phyloP scores from a whole-genome alignment of 2,113 vertebrate genomes.

The Oenanthe melanoleuca region DNA sequence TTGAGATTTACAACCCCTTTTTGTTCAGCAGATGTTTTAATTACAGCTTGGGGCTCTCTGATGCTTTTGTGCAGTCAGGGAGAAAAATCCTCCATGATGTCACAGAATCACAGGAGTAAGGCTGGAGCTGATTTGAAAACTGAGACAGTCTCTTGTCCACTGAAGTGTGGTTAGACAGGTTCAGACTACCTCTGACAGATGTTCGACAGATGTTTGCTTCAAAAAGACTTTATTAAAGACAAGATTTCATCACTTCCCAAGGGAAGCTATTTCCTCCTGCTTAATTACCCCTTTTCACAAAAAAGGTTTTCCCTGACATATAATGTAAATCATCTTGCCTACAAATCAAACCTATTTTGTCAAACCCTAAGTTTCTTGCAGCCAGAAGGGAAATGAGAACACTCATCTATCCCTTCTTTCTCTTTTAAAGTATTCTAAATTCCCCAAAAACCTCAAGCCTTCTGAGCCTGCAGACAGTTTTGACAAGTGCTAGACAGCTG shows the following conservation, averaged over 20 bases:
- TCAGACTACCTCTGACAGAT: not conserved
- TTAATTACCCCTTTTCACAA: not conserved
- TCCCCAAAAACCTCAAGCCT: not conserved
- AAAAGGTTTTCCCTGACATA: not conserved
- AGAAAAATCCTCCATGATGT: not conserved
- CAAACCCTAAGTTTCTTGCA: not conserved
- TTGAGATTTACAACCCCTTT: not conserved
- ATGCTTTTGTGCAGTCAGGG: not conserved
- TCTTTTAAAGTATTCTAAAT: not conserved
- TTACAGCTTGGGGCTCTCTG: not conserved
- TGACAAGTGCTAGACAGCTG: not conserved
- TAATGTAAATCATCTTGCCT: not conserved
- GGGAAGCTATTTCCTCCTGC: not conserved
- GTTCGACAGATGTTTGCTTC: not conserved
- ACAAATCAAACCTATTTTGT: not conserved
- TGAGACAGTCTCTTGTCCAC: not conserved
- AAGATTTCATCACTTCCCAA: not conserved
- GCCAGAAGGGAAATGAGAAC: not conserved
- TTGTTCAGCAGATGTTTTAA: conserved; percentile 45
- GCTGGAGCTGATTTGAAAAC: not conserved
- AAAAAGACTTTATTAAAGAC: not conserved
- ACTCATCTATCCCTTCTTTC: not conserved
- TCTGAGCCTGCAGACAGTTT: not conserved
- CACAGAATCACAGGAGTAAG: not conserved
- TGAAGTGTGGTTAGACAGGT: not conserved